A percentile compares a stretch with the other conserved stretches of the same genome.
Conservation (phyloP, 2,113 vertebrate genomes). For the Lepus europaeus region DNA sequence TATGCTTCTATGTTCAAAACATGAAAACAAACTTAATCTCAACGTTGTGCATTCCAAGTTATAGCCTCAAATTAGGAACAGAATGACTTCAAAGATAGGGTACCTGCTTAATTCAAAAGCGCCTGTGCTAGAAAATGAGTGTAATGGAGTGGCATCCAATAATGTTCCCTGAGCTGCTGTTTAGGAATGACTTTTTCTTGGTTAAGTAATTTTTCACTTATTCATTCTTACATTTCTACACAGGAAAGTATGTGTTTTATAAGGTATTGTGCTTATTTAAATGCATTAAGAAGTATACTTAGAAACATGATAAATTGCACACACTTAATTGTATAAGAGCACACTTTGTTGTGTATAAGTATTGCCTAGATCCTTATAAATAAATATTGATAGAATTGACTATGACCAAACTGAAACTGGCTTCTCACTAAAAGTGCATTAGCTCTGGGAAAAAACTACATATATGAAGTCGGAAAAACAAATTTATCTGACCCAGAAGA, state of each 20-base stretch:
- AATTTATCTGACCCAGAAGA: background rate
- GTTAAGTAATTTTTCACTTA: background rate
- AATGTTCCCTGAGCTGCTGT: background rate
- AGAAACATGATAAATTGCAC: background rate
- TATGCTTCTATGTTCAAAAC: background rate
- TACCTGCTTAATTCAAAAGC: background rate
- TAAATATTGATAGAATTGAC: background rate
- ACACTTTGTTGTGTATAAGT: background rate
- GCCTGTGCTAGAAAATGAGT: background rate
- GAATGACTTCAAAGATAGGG: background rate
- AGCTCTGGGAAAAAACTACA: background rate
- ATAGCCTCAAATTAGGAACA: background rate
- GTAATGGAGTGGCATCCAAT: background rate
- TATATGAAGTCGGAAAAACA: background rate
- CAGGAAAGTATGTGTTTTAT: background rate
- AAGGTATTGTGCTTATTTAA: background rate
- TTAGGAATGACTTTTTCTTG: background rate
- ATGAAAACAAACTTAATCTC: background rate
- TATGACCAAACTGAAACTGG: background rate
- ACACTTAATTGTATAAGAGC: background rate
- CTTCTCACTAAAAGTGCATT: background rate
- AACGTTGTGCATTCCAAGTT: background rate
- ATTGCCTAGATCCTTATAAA: background rate
- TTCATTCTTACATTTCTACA: background rate
- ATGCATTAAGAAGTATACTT: background rate